A percentile compares a stretch with the other conserved stretches of the same genome.
These are phyloP conservation scores for Leptosomus discolor DNA, from an alignment of 2,113 vertebrate genomes.

Conservation along the genomic window DNA sequence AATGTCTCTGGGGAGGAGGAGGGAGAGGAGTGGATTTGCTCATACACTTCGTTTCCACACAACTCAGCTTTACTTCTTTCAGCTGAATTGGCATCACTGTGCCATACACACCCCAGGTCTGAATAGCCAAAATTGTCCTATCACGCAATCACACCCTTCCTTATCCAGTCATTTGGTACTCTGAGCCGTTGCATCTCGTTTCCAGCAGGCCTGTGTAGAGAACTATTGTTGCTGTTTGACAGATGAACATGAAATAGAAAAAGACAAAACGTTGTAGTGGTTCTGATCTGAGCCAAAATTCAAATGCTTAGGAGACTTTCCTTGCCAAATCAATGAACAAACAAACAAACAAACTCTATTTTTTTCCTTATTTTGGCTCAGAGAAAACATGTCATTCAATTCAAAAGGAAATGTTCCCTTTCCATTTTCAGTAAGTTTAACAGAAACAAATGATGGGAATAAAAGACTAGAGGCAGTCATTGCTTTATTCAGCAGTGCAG, in stretches of 20 bases:
- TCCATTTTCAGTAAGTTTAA: constrained; percentile 30
- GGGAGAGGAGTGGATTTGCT: not conserved
- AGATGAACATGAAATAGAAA: constrained; percentile 10
- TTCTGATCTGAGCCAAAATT: constrained; percentile 33
- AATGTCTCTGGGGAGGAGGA: not conserved
- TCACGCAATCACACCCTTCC: not conserved
- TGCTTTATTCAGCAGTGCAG: not conserved
- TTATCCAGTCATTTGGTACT: not conserved
- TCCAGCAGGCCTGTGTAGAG: not conserved
- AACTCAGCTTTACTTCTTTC: not conserved
- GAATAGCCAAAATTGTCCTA: not conserved
- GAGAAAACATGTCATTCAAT: not conserved
- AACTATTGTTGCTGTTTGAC: constrained; percentile 10
- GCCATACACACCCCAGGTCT: not conserved
- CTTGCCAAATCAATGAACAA: constrained; percentile 42
- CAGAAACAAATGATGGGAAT: not conserved
- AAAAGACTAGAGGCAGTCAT: constrained; percentile 6
- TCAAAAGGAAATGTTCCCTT: constrained; percentile 12
- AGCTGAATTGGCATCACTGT: not conserved
- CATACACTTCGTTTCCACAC: not conserved
- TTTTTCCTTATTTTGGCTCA: not conserved
- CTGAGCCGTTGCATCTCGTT: not conserved
- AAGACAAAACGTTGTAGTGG: constrained; percentile 29
- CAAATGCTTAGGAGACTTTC: not conserved
- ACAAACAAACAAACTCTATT: constrained; percentile 36